A percentile compares a stretch with the other conserved stretches of the same genome.
Conservation (phyloP, 1,140 invertebrate species). For the Eumeta japonica region DNA sequence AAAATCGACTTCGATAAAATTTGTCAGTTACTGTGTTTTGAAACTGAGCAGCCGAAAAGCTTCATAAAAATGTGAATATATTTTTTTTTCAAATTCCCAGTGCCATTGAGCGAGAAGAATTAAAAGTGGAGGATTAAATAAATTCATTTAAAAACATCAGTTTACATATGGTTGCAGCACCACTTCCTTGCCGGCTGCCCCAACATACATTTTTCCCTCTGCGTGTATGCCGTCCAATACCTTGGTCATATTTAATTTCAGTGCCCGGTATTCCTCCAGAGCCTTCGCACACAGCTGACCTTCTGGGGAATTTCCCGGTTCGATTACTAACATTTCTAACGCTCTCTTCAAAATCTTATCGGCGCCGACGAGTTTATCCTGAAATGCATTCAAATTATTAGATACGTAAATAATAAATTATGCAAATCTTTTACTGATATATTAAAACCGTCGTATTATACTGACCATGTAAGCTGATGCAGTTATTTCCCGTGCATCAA, state of each 20-base stretch:
- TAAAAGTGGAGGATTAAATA: no score
- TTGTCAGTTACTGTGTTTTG: no score
- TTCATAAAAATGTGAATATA: no score
- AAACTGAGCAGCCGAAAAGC: no score
- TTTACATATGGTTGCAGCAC: no score
- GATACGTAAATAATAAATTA: background rate
- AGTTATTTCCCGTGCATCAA: slow-evolving; percentile 58
- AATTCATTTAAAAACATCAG: no score
- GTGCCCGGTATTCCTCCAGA: slow-evolving; percentile 63
- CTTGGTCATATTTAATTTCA: slow-evolving; percentile 60
- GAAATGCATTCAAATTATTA: slow-evolving; percentile 14
- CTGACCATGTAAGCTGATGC: slow-evolving; percentile 46
- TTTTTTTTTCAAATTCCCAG: no score
- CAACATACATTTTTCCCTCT: slow-evolving; percentile 31
- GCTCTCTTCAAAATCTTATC: slow-evolving; percentile 63
- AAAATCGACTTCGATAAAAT: no score
- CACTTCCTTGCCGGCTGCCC: slow-evolving; percentile 10
- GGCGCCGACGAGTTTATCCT: slow-evolving; percentile 56
- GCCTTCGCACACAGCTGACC: slow-evolving; percentile 67
- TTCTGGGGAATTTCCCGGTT: slow-evolving; percentile 71
- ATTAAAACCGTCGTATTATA: slow-evolving; percentile 4
- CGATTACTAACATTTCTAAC: slow-evolving; percentile 66
- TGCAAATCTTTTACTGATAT: background rate
- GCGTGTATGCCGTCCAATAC: slow-evolving; percentile 39
- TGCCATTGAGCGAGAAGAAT: no score